Conservation (phyloP, 37 sponge, comb jelly and placozoan genomes). For the Haliclona indistincta region DNA sequence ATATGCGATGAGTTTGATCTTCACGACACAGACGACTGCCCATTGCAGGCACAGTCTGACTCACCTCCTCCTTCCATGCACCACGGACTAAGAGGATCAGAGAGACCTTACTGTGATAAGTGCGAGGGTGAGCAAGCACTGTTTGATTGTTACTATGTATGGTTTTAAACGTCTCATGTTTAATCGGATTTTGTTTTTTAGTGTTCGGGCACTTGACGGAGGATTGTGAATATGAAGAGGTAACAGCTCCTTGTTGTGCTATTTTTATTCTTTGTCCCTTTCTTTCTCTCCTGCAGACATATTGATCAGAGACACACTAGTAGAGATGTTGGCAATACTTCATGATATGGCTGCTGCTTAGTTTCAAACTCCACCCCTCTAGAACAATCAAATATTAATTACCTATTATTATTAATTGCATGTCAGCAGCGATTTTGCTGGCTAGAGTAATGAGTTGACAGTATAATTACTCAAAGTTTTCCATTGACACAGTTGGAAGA, state of each 20-base stretch:
- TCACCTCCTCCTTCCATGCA: slow-evolving; percentile 43
- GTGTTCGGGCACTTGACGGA: slow-evolving; percentile 82
- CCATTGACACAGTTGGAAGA: too few species aligned
- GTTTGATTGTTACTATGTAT: not conserved
- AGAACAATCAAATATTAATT: too few species aligned
- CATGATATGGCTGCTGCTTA: too few species aligned
- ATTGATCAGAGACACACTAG: too few species aligned
- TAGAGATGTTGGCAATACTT: too few species aligned
- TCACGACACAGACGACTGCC: slow-evolving; percentile 97
- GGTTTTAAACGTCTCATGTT: not conserved
- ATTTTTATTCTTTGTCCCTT: not conserved
- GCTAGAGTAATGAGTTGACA: too few species aligned
- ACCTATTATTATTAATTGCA: too few species aligned
- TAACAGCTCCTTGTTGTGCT: slow-evolving; percentile 10
- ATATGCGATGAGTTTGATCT: slow-evolving; percentile 96
- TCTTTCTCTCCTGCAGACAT: slow-evolving; percentile 24
- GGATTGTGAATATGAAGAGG: slow-evolving; percentile 74
- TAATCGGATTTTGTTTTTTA: not conserved
- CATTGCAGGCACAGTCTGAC: slow-evolving; percentile 57
- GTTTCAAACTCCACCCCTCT: too few species aligned
- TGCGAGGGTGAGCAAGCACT: slow-evolving; percentile 50
- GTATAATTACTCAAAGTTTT: too few species aligned
- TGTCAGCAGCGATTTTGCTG: too few species aligned
- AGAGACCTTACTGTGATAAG: slow-evolving; percentile 74
- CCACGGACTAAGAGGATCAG: slow-evolving; percentile 28